Evolutionary conservation across 2,797 vertebrate genomes (phyloP).

Genomic region (Podarcis lilfordi): DNA sequence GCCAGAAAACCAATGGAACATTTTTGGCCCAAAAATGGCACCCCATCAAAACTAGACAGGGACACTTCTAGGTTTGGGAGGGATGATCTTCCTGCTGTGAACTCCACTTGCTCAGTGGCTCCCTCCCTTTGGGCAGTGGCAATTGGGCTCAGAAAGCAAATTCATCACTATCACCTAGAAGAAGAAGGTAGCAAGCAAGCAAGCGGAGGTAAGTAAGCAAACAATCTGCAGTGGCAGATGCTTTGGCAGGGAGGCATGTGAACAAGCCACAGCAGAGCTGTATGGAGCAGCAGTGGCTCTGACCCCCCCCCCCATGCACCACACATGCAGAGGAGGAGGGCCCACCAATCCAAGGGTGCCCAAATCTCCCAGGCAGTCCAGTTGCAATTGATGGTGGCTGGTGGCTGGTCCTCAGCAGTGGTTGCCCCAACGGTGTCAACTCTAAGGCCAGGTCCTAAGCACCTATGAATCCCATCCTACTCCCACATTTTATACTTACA

Average conservation of each 20-base stretch:
- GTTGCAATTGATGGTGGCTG: too few relatives aligned
- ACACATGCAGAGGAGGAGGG: not conserved
- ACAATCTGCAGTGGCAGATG: too few relatives aligned
- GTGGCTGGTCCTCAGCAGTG: not conserved
- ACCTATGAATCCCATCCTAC: fast-evolving
- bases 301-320: not conserved
- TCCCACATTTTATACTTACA: fast-evolving
- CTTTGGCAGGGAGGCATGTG: too few relatives aligned
- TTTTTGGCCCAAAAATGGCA: not conserved
- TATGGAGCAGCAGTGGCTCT: not conserved
- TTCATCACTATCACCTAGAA: not conserved
- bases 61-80: not conserved
- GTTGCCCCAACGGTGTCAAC: not conserved
- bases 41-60: not conserved
- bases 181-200: not conserved
- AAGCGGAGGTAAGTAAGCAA: not conserved
- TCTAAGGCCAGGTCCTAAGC: not conserved
- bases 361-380: not conserved
- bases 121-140: not conserved
- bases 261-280: too few relatives aligned
- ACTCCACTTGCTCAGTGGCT: not conserved
- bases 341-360: not conserved
- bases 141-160: not conserved
- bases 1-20: not conserved
- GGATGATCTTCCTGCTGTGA: not conserved